Evolutionary conservation across 2,888 invertebrate genomes (phyloP).

Genomic region (Pasiphila rectangulata): DNA sequence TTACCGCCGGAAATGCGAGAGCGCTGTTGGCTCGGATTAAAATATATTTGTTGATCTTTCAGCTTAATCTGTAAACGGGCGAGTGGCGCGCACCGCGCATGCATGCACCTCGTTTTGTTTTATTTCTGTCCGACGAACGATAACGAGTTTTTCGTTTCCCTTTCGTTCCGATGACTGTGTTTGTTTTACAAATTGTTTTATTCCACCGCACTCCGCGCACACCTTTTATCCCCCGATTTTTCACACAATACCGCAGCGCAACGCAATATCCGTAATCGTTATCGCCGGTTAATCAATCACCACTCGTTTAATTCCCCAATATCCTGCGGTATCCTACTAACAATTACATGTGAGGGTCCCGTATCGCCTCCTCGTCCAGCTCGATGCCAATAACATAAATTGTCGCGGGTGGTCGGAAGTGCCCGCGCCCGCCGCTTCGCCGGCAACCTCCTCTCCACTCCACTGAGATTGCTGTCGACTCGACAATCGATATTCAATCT

Average conservation of each 20-base stretch:
- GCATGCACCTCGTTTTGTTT: constrained; percentile 48
- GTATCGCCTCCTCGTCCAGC: constrained; percentile 68
- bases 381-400: constrained; percentile 77
- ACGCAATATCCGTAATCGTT: constrained; percentile 67
- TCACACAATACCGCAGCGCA: constrained; percentile 39
- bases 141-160: constrained; percentile 52
- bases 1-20: constrained; percentile 77
- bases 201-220: constrained; percentile 30
- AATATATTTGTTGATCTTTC: constrained; percentile 77
- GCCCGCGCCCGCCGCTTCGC: constrained; percentile 38
- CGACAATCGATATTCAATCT: constrained; percentile 80
- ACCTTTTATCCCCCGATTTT: constrained; percentile 49
- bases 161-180: constrained; percentile 46
- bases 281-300: constrained; percentile 75
- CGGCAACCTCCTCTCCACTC: constrained; percentile 32
- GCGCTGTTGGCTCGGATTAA: constrained; percentile 72
- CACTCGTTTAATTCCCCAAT: constrained; percentile 75
- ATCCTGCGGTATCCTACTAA: constrained; percentile 75
- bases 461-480: constrained; percentile 67
- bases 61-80: constrained; percentile 65
- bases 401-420: constrained; percentile 72
- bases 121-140: constrained; percentile 44
- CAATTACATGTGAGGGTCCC: constrained; percentile 76
- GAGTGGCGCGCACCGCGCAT: constrained; percentile 44
- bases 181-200: constrained; percentile 53